Evolutionary conservation across 2,113 vertebrate genomes (phyloP), one percentile per base, ranked within the genome.

Genomic region (Gracilinanus agilis): DNA sequence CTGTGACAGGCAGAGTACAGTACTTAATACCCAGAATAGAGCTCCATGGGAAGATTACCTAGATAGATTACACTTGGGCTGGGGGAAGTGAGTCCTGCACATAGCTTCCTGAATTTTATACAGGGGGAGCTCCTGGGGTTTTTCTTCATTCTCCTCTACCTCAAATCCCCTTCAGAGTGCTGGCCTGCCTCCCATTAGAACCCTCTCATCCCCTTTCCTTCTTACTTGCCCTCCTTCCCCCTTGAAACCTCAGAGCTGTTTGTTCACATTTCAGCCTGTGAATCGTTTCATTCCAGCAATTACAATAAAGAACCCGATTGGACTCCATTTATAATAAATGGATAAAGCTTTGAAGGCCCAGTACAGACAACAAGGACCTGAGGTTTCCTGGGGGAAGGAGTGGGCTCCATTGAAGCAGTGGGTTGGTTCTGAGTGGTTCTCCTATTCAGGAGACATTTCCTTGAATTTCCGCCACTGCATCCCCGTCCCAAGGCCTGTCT

Each of bases 11-110:
- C 92, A 88, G 91, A 96, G 97, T 95, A 95, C 97, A 98, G 96
- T 98, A 98, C 98, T 98, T 98, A 98, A 98, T 96, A 98, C 97
- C 97, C 91, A 97, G 92, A 97, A 96, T 96, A 95, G 95, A 96
- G 91, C 97, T 96, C 90, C 96, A 11, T 61, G 92, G 95, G 92
- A 94, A 90, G 96, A 95, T 98, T 97, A 97, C 44, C 92, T 97
- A 97, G 58, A 90, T 90, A 90, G 24, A 91, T 55, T 7, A 44
- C 1, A 49, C 44, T 54, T 94, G 91, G 54, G 89, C 54, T 16
- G 44, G 34, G 44, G 94, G 90, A 34, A 44, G 53, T 34, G 61
- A 49, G 54, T 92, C 67, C 90, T 94, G 27, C 55, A 54, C 44
- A 91, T 54, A 90, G 56, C 75, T 53, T 90, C 88, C 92, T 92